Percentiles rank a stretch among this genome's conserved stretches.
phyloP scores from a whole-genome alignment of 2,113 vertebrate genomes.

The Bucco capensis region DNA sequence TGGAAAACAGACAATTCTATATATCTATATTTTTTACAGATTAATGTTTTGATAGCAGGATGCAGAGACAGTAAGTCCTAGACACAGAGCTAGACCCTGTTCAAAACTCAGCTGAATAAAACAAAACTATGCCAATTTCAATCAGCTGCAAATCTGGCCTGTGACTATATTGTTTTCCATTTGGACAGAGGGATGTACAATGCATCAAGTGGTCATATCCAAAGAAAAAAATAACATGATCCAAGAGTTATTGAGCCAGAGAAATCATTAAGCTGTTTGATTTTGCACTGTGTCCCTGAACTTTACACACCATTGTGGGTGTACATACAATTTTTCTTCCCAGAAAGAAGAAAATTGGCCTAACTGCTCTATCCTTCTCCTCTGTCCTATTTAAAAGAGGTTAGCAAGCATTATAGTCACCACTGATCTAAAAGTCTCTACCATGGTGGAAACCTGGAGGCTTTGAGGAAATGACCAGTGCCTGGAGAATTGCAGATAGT shows the following conservation, averaged over 20 bases:
- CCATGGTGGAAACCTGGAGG: neutral
- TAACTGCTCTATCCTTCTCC: neutral
- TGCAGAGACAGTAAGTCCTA: neutral
- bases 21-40: neutral
- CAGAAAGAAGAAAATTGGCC: neutral
- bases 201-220: neutral
- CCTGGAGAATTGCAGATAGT: neutral
- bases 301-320: neutral
- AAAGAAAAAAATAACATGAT: neutral
- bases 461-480: neutral
- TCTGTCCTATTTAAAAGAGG: neutral
- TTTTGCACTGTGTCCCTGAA: neutral
- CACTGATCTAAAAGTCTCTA: neutral
- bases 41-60: neutral
- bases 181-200: neutral
- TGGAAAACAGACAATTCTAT: neutral
- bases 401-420: neutral
- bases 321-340: neutral
- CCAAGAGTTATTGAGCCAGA: neutral
- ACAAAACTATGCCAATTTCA: neutral
- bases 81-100: neutral
- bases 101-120: neutral
- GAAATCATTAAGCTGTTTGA: conserved; percentile 2
- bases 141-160: conserved; percentile 11
- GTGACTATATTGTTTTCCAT: neutral